Evolutionary conservation across 2,797 vertebrate species (phyloP).

Genomic region (Gallinago solitaria): DNA sequence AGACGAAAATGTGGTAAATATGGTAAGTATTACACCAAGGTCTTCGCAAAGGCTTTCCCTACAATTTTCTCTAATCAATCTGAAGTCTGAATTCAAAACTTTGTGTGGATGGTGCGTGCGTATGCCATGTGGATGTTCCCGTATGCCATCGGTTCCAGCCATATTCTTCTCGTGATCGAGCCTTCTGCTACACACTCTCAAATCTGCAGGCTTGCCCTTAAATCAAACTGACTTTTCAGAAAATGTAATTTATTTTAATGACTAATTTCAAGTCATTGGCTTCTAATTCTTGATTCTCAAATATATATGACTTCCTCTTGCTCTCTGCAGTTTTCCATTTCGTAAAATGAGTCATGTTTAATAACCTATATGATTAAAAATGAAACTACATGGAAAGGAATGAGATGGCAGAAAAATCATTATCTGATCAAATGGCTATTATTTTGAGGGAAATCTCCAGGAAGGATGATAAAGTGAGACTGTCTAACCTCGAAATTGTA

Average conservation of each 20-base stretch:
- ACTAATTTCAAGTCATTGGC: constrained; percentile 50
- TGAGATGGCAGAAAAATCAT: constrained; percentile 48
- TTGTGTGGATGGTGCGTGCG: constrained; percentile 24
- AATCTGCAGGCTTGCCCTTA: constrained; percentile 69
- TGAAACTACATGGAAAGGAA: constrained; percentile 54
- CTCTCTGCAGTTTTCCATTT: constrained; percentile 69
- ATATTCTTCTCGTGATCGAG: constrained; percentile 51
- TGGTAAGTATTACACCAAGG: constrained; percentile 75
- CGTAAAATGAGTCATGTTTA: constrained; percentile 60
- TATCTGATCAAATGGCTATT: constrained; percentile 53
- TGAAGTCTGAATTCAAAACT: constrained; percentile 68
- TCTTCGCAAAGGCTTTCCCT: constrained; percentile 62
- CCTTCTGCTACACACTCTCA: constrained; percentile 70
- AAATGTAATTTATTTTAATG: constrained; percentile 60
- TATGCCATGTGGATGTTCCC: constrained; percentile 17
- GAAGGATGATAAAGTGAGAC: constrained; percentile 5
- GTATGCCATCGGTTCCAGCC: constrained; percentile 60
- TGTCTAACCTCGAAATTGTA: not conserved
- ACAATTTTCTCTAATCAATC: constrained; percentile 69
- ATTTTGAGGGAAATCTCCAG: constrained; percentile 50
- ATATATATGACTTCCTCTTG: constrained; percentile 61
- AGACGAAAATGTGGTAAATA: constrained; percentile 81
- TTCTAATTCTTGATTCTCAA: constrained; percentile 62
- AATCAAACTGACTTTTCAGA: constrained; percentile 62
- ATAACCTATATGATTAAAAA: constrained; percentile 57